phyloP scores from a whole-genome alignment of 1,140 invertebrate species.

The Monochamus saltuarius region DNA sequence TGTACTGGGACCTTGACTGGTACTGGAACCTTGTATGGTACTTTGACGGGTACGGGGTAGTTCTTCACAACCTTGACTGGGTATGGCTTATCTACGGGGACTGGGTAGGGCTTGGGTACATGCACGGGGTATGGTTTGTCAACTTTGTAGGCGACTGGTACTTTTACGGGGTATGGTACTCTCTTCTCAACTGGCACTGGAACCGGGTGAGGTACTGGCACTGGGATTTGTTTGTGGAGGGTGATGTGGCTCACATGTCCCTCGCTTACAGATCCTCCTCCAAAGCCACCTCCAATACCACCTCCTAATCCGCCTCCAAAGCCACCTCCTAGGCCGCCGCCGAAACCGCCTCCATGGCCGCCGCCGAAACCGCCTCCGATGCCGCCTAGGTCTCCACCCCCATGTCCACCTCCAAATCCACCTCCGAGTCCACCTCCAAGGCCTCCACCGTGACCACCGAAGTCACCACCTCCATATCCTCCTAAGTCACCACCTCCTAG shows the following conservation, averaged over 20 bases:
- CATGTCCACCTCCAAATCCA: slow-evolving; percentile 18
- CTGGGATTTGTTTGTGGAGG: slow-evolving; percentile 35
- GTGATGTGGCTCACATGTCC: slow-evolving; percentile 40
- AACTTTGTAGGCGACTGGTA: slow-evolving; percentile 43
- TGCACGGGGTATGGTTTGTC: slow-evolving; percentile 44
- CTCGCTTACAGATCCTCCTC: slow-evolving; percentile 21
- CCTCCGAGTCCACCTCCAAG: slow-evolving; percentile 9
- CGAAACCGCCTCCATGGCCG: slow-evolving; percentile 25
- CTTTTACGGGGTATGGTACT: slow-evolving; percentile 46
- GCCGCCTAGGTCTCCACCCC: slow-evolving; percentile 20
- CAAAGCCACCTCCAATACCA: slow-evolving; percentile 8
- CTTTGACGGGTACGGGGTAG: slow-evolving; percentile 40
- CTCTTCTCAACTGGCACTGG: slow-evolving; percentile 48
- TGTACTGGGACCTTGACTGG: slow-evolving; percentile 43
- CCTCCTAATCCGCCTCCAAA: slow-evolving; percentile 21
- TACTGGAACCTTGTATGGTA: slow-evolving; percentile 41
- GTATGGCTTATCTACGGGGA: slow-evolving; percentile 42
- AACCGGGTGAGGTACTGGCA: slow-evolving; percentile 44
- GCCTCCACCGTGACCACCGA: slow-evolving; percentile 16
- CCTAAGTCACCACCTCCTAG: slow-evolving; percentile 26
- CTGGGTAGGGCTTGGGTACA: slow-evolving; percentile 45
- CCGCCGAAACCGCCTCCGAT: slow-evolving; percentile 18
- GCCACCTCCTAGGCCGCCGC: slow-evolving; percentile 12
- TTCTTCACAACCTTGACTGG: slow-evolving; percentile 40
- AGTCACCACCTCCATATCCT: slow-evolving; percentile 27